Evolutionary conservation across 2,888 invertebrate genomes (phyloP).

Genomic region (Pseudanteris insignis): DNA sequence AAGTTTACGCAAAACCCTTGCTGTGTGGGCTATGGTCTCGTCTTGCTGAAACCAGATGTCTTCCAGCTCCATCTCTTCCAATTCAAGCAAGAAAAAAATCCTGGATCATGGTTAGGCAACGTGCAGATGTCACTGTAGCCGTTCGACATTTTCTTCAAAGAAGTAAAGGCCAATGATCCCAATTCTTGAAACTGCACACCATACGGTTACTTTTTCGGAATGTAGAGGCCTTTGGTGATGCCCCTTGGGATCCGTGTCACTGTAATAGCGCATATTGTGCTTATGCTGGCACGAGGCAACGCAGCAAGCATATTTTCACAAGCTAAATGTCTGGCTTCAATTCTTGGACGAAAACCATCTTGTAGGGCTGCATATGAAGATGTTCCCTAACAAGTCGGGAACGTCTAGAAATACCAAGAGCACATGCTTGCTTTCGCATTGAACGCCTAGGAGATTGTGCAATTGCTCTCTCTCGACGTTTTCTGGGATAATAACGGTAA

Average conservation of each 20-base stretch:
- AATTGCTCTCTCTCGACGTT: conserved; percentile 46
- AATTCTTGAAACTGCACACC: conserved; percentile 42
- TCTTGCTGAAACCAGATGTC: conserved; percentile 18
- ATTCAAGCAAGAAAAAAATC: conserved; percentile 7
- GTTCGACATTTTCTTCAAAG: conserved; percentile 51
- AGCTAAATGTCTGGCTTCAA: too few relatives aligned
- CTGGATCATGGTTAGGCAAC: conserved; percentile 47
- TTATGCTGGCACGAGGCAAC: too few relatives aligned
- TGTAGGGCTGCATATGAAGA: conserved; percentile 6
- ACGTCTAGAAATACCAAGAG: conserved; percentile 6
- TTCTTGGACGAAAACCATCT: conserved; percentile 4
- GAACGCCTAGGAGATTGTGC: conserved; percentile 43
- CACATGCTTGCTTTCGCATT: conserved; percentile 6
- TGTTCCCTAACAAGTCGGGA: conserved; percentile 10
- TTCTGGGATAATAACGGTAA: too few relatives aligned
- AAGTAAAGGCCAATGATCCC: conserved; percentile 47
- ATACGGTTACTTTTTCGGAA: conserved; percentile 46
- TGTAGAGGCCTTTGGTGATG: conserved; percentile 48
- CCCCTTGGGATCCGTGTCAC: conserved; percentile 41
- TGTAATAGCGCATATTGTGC: conserved; percentile 48
- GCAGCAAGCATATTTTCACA: too few relatives aligned
- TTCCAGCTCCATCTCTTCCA: conserved; percentile 7
- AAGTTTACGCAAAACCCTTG: conserved; percentile 12
- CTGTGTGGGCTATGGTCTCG: conserved; percentile 7
- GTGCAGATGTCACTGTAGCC: conserved; percentile 50